Evolutionary conservation across 2,113 vertebrate species (phyloP), one percentile per base, ranked within the genome.

Genomic region (Corydoras sp.): DNA sequence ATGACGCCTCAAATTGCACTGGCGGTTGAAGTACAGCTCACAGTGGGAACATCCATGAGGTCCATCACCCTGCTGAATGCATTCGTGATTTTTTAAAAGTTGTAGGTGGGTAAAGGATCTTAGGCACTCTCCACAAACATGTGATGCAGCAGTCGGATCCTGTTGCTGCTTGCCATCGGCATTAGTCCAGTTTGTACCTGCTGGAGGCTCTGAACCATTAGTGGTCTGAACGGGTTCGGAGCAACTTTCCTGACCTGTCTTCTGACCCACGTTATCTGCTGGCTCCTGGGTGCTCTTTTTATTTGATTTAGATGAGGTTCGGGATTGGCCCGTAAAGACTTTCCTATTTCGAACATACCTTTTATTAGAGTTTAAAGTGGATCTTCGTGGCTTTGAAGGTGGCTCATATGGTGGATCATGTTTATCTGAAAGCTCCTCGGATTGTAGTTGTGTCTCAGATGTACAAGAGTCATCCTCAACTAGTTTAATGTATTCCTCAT

Each of bases 1-100:
- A 30, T 90, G 90, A 10, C 84, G 81, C 9, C 77, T 84, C 30
- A 91, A 82, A 74, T 86, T 82, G 5, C 80, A 83, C 0, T 77
- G 54, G 31, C 82, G 84, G 3, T 58, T 81, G 35, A 91, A 90
- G 10, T 81, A 77, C 1, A 82, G 81, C 0, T 76, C 81, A 3
- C 90, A 90, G 67, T 77, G 79, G 0, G 62, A 59, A 35, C 90
- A 91, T 50, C 73, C 77, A 74, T 85, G 82, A 56, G 65, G 77
- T 5, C 65, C 84, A 2, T 74, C 56, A 2, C 66, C 77, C 2
- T 48, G 60, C 54, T 70, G 62, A 9, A 72, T 10, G 60, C 90
- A 91, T 60, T 76, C 80, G 10, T 91, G 90, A 0, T 69, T 66
- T 77, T 84, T 83, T 2, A 91, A 84, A 13, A 83, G 80, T 0